Base-by-base conservation (phyloP, 2,113 vertebrate species). In the Nyctereutes procyonoides region DNA sequence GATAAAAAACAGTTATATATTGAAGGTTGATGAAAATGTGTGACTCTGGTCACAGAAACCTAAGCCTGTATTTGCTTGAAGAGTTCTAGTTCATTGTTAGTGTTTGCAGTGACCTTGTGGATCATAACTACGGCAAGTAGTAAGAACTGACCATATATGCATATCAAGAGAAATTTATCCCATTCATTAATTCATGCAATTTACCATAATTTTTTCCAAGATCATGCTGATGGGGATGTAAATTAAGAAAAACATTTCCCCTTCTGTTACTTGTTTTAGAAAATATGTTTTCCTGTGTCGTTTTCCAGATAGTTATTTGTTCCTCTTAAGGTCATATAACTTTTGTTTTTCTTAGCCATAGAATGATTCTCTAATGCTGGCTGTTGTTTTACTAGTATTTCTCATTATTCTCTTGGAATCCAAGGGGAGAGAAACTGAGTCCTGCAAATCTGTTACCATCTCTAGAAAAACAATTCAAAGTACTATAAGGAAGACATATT, bases 241-340 rank as follows among this genome's bases (percentile, higher is more conserved):
- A 87, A 63, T 80, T 80, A 55, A 65, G 69, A 76, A 97, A 93
- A 92, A 51, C 5, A 43, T 86, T 89, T 60, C 5, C 20, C 6
- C 19, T 74, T 88, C 12, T 89, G 20, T 87, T 87, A 35, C 17
- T 93, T 80, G 2, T 89, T 94, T 90, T 71, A 93, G 55, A 63
- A 88, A 83, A 91, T 79, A 71, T 65, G 14, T 92, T 96, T 88
- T 32, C 65, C 65, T 81, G 2, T 83, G 38, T 55, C 86, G 9
- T 83, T 95, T 93, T 92, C 8, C 51, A 79, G 48, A 26, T 88
- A 80, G 67, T 58, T 79, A 67, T 63, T 15, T 38, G 20, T 6
- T 73, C 43, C 28, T 89, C 13, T 63, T 4, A 55, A 73, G 22
- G 20, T 96, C 30, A 81, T 60, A 53, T 1, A 76, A n/a, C 24